Percentiles rank a stretch among this genome's conserved stretches.
phyloP scores from a whole-genome alignment of 2,888 invertebrate species.

The Hirtodrosophila alboralis region DNA sequence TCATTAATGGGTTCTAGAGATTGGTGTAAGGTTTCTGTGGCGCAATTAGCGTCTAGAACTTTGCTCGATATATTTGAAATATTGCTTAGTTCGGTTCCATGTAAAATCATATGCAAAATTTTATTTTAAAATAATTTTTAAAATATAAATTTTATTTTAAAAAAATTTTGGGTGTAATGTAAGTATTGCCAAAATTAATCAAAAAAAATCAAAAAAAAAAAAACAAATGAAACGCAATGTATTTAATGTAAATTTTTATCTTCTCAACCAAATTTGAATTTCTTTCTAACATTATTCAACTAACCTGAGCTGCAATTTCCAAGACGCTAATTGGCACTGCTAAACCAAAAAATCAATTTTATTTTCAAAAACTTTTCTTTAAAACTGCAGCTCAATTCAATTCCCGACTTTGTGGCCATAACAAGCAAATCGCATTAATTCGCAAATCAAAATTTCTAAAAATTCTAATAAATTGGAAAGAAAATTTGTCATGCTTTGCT shows the following conservation, averaged over 20 bases:
- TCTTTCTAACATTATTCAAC: conserved; percentile 14
- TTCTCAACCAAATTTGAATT: conserved; percentile 40
- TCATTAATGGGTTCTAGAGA: conserved; percentile 12
- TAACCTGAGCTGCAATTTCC: conserved; percentile 37
- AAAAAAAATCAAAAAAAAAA: conserved; percentile 31
- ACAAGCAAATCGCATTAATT: conserved; percentile 29
- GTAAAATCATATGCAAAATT: conserved; percentile 82
- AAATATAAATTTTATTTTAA: conserved; percentile 84
- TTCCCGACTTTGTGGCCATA: conserved; percentile 3
- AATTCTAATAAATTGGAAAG: conserved; percentile 15
- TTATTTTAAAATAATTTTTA: conserved; percentile 84
- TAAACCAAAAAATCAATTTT: conserved; percentile 3
- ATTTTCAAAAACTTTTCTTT: conserved; percentile 16
- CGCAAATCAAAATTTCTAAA: conserved; percentile 12
- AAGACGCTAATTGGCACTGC: conserved; percentile 30
- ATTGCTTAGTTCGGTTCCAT: conserved; percentile 65
- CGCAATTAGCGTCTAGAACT: conserved; percentile 2
- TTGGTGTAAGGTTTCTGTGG: conserved; percentile 39
- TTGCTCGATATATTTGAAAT: conserved; percentile 21
- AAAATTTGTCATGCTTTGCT: conserved; percentile 30
- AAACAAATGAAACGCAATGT: conserved; percentile 56
- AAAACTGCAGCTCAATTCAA: conserved; percentile 46
- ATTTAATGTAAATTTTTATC: conserved; percentile 62
- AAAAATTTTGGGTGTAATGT: conserved; percentile 84
- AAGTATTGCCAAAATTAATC: conserved; percentile 75